phyloP scores from a whole-genome alignment of 2,113 vertebrate genomes.

The Upupa epops region DNA sequence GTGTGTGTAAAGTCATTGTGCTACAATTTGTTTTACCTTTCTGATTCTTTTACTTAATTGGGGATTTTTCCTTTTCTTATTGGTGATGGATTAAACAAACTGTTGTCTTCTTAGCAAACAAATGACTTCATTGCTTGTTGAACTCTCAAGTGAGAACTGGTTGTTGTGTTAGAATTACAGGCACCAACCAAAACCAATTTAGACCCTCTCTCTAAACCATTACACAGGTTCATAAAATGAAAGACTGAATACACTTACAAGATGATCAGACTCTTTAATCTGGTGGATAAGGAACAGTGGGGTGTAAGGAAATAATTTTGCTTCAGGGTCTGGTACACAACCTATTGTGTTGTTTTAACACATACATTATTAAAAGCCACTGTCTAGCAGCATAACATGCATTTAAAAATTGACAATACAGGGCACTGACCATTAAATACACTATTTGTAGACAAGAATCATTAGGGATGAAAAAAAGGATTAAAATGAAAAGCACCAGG shows the following conservation, averaged over 20 bases:
- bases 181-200: no score
- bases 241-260: conserved; percentile 39
- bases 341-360: conserved; percentile 26
- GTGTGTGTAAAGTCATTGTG: no score
- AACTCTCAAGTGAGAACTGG: no score
- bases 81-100: no score
- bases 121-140: no score
- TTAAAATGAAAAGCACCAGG: conserved; percentile 73
- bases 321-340: conserved; percentile 50
- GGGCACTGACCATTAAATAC: conserved; percentile 62
- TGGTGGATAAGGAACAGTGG: conserved; percentile 27
- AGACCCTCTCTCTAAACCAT: no score
- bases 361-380: conserved; percentile 62
- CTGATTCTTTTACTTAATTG: no score
- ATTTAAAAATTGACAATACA: conserved; percentile 58
- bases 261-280: conserved; percentile 74
- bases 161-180: no score
- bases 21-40: no score
- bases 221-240: conserved; percentile 51
- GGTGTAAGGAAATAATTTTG: conserved; percentile 6
- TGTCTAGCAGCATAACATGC: conserved; percentile 63
- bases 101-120: no score
- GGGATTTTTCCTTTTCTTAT: no score
- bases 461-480: conserved; percentile 33
- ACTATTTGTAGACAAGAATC: conserved; percentile 59